Percentiles rank a stretch among this genome's conserved stretches.
Conservation (phyloP, 2,888 invertebrate genomes). For the Pollenia labialis region DNA sequence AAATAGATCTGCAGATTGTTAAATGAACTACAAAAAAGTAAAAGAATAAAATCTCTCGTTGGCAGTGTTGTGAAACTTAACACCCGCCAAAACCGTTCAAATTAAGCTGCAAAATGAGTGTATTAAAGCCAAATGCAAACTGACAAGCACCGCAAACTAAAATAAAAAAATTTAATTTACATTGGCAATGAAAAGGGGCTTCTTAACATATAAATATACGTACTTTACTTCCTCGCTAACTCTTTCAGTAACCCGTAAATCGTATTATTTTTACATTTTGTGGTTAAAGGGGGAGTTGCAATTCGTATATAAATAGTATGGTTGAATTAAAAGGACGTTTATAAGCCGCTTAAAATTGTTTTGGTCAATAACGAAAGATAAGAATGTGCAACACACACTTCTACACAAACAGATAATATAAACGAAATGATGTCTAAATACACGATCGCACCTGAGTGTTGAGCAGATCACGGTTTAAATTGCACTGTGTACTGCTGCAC, state of each 20-base stretch:
- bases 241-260: neutral
- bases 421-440: constrained; percentile 69
- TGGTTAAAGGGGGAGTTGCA: constrained; percentile 49
- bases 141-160: constrained; percentile 57
- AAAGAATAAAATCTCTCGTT: constrained; percentile 46
- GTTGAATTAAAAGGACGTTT: constrained; percentile 63
- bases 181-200: constrained; percentile 31
- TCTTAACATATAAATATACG: constrained; percentile 4
- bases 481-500: constrained; percentile 19
- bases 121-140: constrained; percentile 73
- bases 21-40: neutral
- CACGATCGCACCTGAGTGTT: constrained; percentile 65
- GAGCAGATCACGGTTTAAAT: constrained; percentile 56
- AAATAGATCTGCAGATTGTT: constrained; percentile 59
- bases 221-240: neutral
- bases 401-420: constrained; percentile 14
- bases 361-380: constrained; percentile 64
- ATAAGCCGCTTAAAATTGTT: constrained; percentile 71
- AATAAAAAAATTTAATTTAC: constrained; percentile 5
- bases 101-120: constrained; percentile 75
- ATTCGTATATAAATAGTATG: constrained; percentile 55
- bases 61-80: constrained; percentile 67
- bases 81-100: constrained; percentile 74
- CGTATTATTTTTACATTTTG: neutral
- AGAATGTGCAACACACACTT: constrained; percentile 35